Evolutionary conservation across 2,888 invertebrate genomes (phyloP).

Genomic region (Tinea semifulvella): DNA sequence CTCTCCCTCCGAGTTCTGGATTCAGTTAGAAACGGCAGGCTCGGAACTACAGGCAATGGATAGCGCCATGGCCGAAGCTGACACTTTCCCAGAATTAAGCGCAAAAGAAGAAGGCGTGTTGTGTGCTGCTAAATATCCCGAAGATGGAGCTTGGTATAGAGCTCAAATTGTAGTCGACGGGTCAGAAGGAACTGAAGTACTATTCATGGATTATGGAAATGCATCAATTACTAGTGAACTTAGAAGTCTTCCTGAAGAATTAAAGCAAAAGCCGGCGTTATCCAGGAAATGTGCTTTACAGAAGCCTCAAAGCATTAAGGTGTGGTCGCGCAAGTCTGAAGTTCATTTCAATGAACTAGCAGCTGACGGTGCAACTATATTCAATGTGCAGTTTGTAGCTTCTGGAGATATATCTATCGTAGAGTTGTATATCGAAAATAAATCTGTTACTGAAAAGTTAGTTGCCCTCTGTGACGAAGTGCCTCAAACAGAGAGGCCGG

Average conservation of each 20-base stretch:
- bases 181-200: conserved; percentile 67
- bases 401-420: conserved; percentile 73
- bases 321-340: conserved; percentile 74
- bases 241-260: conserved; percentile 66
- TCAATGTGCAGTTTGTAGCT: conserved; percentile 72
- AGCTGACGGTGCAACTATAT: conserved; percentile 74
- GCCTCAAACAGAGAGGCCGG: conserved; percentile 1
- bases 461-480: conserved; percentile 54
- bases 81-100: conserved; percentile 57
- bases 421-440: conserved; percentile 68
- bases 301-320: conserved; percentile 62
- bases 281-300: conserved; percentile 70
- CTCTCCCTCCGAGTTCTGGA: conserved; percentile 80
- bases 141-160: conserved; percentile 73
- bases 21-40: conserved; percentile 74
- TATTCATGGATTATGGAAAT: conserved; percentile 77
- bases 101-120: conserved; percentile 60
- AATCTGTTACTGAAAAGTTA: conserved; percentile 70
- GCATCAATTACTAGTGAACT: conserved; percentile 66
- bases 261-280: conserved; percentile 65
- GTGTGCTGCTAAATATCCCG: conserved; percentile 72
- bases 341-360: conserved; percentile 73
- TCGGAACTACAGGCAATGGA: conserved; percentile 67
- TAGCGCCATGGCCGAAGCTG: conserved; percentile 62
- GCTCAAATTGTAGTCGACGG: conserved; percentile 69